Evolutionary conservation across 1,140 invertebrate species (phyloP).

Genomic region (Apis mellifera): DNA sequence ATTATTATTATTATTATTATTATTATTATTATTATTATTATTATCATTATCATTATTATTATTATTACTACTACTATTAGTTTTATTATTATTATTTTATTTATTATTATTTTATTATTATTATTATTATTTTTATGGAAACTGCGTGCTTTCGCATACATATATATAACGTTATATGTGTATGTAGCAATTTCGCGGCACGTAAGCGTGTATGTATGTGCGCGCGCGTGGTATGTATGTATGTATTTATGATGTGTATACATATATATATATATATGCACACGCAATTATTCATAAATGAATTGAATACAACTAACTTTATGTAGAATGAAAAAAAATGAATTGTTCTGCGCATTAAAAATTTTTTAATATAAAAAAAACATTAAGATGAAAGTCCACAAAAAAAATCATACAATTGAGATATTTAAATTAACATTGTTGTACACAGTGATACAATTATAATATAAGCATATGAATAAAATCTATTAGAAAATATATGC

Average conservation of each 20-base stretch:
- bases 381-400: constrained; percentile 75
- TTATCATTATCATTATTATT: constrained; percentile 41
- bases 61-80: no score
- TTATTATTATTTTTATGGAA: constrained; percentile 53
- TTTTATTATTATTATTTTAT: constrained; percentile 49
- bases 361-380: constrained; percentile 77
- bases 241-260: constrained; percentile 65
- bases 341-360: constrained; percentile 77
- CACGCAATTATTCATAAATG: constrained; percentile 75
- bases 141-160: constrained; percentile 57
- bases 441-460: constrained; percentile 83
- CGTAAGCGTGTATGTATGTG: constrained; percentile 59
- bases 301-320: constrained; percentile 77
- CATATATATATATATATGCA: constrained; percentile 69
- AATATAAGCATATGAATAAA: constrained; percentile 83
- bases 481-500: constrained; percentile 81
- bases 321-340: constrained; percentile 74
- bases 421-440: constrained; percentile 82
- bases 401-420: constrained; percentile 79
- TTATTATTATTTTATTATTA: constrained; percentile 60
- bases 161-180: constrained; percentile 65
- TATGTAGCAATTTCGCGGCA: constrained; percentile 53
- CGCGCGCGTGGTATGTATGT: constrained; percentile 65
- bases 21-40: no score
- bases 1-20: no score